phyloP scores from a whole-genome alignment of 1,140 invertebrate species.

The Eurosta solidaginis region DNA sequence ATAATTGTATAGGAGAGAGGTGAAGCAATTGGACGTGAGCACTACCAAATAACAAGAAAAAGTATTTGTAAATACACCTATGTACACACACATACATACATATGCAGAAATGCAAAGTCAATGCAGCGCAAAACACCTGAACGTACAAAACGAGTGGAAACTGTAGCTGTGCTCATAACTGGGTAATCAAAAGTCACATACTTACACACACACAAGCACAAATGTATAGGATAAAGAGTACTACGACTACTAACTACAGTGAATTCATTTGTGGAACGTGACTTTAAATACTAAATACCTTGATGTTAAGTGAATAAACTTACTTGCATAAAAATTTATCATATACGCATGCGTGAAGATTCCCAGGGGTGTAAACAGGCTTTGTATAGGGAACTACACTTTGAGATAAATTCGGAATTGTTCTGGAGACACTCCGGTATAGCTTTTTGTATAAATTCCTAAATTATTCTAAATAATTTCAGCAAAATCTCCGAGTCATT shows the following conservation, averaged over 20 bases:
- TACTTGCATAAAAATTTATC: neutral
- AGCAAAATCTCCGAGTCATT: too few relatives aligned
- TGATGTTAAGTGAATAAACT: constrained; percentile 3
- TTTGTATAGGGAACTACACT: too few relatives aligned
- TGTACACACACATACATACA: neutral
- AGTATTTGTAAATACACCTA: neutral
- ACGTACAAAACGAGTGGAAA: neutral
- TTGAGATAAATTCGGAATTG: too few relatives aligned
- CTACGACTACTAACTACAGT: neutral
- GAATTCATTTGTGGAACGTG: constrained; percentile 23
- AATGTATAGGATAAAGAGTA: neutral
- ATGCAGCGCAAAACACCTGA: neutral
- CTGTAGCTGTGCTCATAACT: neutral
- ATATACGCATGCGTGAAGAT: neutral
- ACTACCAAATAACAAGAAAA: neutral
- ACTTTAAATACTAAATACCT: constrained; percentile 24
- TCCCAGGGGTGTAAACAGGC: too few relatives aligned
- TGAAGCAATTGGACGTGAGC: constrained; percentile 2
- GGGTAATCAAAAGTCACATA: constrained; percentile 18
- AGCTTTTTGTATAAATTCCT: too few relatives aligned
- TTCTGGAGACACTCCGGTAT: too few relatives aligned
- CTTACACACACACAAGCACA: neutral
- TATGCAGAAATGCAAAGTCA: neutral
- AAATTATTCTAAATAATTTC: too few relatives aligned
- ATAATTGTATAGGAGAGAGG: neutral